Conservation (phyloP, 2,797 vertebrate genomes). For the Molothrus ater region DNA sequence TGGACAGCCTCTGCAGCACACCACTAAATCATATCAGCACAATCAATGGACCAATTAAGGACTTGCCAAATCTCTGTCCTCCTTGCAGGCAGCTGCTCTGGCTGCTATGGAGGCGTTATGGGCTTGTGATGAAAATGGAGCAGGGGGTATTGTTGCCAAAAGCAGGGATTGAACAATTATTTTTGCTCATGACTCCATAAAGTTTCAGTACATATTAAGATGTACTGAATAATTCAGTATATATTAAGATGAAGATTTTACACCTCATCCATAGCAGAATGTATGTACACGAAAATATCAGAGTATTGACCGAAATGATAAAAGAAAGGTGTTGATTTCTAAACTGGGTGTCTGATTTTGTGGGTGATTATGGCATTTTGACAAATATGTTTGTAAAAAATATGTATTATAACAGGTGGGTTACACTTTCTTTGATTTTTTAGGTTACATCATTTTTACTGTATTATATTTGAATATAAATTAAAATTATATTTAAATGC, state of each 20-base stretch:
- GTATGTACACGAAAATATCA: not conserved
- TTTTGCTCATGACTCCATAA: not conserved
- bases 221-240: not conserved
- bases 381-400: accelerated
- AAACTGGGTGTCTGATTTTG: not conserved
- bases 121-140: not conserved
- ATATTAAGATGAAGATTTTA: not conserved
- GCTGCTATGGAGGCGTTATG: not conserved
- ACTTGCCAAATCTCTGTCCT: not conserved
- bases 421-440: not conserved
- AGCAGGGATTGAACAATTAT: not conserved
- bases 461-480: not conserved
- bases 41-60: not conserved
- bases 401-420: not conserved
- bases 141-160: accelerated
- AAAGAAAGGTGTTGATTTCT: not conserved
- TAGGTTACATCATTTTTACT: accelerated
- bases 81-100: not conserved
- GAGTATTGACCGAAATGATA: not conserved
- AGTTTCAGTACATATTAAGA: not conserved
- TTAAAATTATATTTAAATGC: not conserved
- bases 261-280: not conserved
- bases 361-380: not conserved
- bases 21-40: not conserved
- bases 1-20: not conserved